phyloP scores from a whole-genome alignment of 1,140 invertebrate species.

The Drosophila kohkoa region DNA sequence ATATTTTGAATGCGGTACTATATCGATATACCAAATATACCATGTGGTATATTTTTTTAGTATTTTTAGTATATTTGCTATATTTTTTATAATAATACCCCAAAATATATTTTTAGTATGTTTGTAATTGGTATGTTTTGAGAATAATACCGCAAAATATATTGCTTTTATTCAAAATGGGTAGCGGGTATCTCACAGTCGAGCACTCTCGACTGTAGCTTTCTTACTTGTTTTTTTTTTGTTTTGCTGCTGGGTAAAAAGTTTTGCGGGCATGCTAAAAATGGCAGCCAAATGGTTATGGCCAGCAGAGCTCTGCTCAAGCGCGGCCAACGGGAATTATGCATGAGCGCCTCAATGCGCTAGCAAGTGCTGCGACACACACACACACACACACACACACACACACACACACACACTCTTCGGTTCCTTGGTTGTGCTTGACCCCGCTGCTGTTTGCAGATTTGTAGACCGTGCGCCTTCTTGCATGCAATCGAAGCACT shows the following conservation, averaged over 20 bases:
- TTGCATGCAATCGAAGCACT: conserved; percentile 58
- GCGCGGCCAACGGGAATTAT: conserved; percentile 48
- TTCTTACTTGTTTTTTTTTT: too few relatives aligned
- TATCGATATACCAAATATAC: too few relatives aligned
- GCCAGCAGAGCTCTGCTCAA: conserved; percentile 38
- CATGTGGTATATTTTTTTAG: too few relatives aligned
- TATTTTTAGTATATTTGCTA: too few relatives aligned
- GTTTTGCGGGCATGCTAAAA: conserved; percentile 40
- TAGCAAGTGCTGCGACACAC: conserved; percentile 29
- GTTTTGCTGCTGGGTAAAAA: conserved; percentile 30
- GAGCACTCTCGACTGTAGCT: too few relatives aligned
- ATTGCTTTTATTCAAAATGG: too few relatives aligned
- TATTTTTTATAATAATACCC: too few relatives aligned
- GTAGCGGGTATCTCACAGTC: too few relatives aligned
- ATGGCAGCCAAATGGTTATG: conserved; percentile 58
- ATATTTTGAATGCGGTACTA: too few relatives aligned
- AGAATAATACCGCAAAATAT: too few relatives aligned
- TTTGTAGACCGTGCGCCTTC: conserved; percentile 11
- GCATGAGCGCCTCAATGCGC: conserved; percentile 62
- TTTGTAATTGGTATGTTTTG: too few relatives aligned
- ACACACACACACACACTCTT: background rate
- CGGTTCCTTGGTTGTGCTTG: background rate
- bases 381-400: background rate
- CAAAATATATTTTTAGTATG: too few relatives aligned
- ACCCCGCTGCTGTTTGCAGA: background rate